Evolutionary conservation across 2,888 invertebrate species (phyloP).

Genomic region (Stomorhina lunata): DNA sequence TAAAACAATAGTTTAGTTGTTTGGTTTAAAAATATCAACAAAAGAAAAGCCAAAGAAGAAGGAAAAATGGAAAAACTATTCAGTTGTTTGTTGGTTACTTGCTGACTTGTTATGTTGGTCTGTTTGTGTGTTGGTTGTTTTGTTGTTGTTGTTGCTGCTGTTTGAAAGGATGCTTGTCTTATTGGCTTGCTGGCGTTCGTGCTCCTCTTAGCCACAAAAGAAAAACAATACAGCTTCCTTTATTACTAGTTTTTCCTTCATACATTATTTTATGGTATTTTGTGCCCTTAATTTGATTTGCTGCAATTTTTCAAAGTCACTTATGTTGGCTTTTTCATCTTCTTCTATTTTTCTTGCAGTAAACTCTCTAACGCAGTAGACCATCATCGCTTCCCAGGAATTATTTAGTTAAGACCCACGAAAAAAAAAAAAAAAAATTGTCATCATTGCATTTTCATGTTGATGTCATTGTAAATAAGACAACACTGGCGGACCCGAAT

Average conservation of each 20-base stretch:
- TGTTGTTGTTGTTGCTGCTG: not conserved
- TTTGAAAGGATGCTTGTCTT: not conserved
- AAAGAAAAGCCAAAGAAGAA: not conserved
- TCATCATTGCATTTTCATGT: slow-evolving; percentile 49
- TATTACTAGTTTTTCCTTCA: not conserved
- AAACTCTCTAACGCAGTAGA: not conserved
- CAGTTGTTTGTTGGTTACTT: slow-evolving; percentile 47
- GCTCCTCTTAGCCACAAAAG: not conserved
- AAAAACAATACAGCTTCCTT: slow-evolving; percentile 31
- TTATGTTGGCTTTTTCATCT: slow-evolving; percentile 61
- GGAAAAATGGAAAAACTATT: slow-evolving; percentile 7
- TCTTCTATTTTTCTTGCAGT: slow-evolving; percentile 34
- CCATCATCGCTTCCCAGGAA: not conserved
- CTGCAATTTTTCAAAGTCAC: slow-evolving; percentile 66
- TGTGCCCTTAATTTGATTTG: slow-evolving; percentile 63
- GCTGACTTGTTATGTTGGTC: slow-evolving; percentile 21
- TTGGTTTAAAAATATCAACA: slow-evolving; percentile 29
- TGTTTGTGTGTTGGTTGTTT: slow-evolving; percentile 11
- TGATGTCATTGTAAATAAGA: slow-evolving; percentile 22
- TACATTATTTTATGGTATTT: slow-evolving; percentile 40
- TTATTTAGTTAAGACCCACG: slow-evolving; percentile 12
- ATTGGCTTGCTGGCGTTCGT: not conserved
- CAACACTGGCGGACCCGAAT: not conserved
- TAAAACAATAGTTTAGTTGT: slow-evolving; percentile 64
- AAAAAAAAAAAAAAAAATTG: slow-evolving; percentile 17